These are phyloP conservation scores for Petrosia ficiformis DNA, from an alignment of 37 sponge, comb jelly and placozoan species.

Conservation along the genomic window DNA sequence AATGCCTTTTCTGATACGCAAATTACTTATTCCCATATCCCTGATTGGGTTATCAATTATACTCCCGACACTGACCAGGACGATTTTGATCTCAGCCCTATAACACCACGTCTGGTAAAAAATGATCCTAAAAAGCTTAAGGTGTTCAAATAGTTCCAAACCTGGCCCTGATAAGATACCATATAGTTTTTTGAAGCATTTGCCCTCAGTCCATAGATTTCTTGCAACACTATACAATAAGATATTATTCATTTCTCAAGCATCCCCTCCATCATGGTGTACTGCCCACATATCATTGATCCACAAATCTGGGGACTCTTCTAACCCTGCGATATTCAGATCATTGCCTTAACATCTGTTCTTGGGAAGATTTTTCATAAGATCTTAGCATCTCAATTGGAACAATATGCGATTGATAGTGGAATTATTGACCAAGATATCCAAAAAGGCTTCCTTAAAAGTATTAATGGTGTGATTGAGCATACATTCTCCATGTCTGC, in stretches of 20 bases:
- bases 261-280: slow-evolving; percentile 22
- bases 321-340: slow-evolving; percentile 5
- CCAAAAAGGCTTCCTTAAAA: slow-evolving; percentile 26
- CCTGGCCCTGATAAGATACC: slow-evolving; percentile 36
- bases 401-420: slow-evolving; percentile 3
- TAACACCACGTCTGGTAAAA: no score
- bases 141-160: slow-evolving; percentile 17
- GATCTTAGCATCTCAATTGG: slow-evolving; percentile 16
- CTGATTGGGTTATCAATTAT: no score
- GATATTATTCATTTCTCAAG: slow-evolving; percentile 11
- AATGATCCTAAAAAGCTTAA: no score
- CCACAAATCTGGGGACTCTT: not conserved
- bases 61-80: no score
- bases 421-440: not conserved
- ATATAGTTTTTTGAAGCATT: slow-evolving; percentile 17
- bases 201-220: slow-evolving; percentile 32
- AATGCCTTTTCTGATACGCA: no score
- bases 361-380: slow-evolving; percentile 24
- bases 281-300: slow-evolving; percentile 6
- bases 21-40: no score
- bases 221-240: slow-evolving; percentile 41
- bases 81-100: no score
- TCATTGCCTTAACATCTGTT: slow-evolving; percentile 23
- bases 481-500: slow-evolving; percentile 28
- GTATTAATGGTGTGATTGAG: slow-evolving; percentile 22